phyloP scores from a whole-genome alignment of 2,888 invertebrate genomes.

The Choreutis nemorana region DNA sequence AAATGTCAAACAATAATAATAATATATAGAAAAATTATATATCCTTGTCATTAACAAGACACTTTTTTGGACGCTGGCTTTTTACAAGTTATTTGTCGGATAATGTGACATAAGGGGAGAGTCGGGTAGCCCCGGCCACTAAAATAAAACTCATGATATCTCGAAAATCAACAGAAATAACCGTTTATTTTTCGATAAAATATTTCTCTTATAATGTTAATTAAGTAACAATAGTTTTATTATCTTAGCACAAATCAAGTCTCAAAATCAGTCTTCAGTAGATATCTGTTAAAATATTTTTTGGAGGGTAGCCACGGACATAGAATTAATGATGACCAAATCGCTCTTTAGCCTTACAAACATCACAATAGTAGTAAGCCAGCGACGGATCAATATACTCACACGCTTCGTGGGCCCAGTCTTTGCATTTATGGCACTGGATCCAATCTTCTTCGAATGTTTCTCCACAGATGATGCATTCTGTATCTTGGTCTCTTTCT shows the following conservation, averaged over 20 bases:
- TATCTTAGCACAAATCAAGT: neutral
- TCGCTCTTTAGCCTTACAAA: slow-evolving; percentile 6
- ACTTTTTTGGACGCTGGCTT: no score
- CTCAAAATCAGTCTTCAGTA: neutral
- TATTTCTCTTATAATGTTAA: no score
- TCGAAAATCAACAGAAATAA: neutral
- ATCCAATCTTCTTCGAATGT: slow-evolving; percentile 8
- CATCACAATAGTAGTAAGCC: slow-evolving; percentile 6
- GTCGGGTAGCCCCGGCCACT: neutral
- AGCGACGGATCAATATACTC: slow-evolving; percentile 6
- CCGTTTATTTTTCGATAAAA: neutral
- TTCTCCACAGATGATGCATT: slow-evolving; percentile 7
- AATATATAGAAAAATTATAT: no score
- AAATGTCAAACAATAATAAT: no score
- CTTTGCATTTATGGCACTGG: slow-evolving; percentile 8
- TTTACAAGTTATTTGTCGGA: no score
- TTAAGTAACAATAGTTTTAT: neutral
- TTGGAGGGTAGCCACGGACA: slow-evolving; percentile 2
- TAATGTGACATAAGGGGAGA: no score
- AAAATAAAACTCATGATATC: neutral
- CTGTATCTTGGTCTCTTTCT: slow-evolving; percentile 2
- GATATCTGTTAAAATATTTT: neutral
- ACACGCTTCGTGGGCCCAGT: slow-evolving; percentile 9
- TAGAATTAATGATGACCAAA: neutral
- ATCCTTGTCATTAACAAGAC: no score